Conservation (phyloP, 2,113 vertebrate genomes). For the Semicossyphus pulcher region DNA sequence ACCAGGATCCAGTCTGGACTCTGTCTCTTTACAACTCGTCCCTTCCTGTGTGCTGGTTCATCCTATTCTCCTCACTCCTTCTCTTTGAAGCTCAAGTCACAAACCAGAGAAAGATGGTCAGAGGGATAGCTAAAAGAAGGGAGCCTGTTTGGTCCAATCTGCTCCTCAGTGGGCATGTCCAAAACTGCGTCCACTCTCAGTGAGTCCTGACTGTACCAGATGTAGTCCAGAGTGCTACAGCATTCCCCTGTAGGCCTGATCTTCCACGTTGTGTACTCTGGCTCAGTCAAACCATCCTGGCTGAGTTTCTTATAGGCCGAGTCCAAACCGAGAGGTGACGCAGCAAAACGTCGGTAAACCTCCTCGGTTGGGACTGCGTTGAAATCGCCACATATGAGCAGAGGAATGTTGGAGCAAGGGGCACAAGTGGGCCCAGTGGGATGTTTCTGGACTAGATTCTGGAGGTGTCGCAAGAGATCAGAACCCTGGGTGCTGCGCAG, state of each 20-base stretch:
- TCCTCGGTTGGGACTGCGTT: slow-evolving; percentile 93
- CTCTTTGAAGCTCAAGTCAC: slow-evolving; percentile 93
- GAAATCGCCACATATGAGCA: slow-evolving; percentile 95
- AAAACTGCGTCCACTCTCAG: slow-evolving; percentile 88
- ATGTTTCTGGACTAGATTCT: slow-evolving; percentile 81
- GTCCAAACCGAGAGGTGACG: slow-evolving; percentile 90
- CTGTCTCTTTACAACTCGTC: background rate
- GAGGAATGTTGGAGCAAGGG: slow-evolving; percentile 64
- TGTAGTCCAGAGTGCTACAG: slow-evolving; percentile 95
- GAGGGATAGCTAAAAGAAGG: slow-evolving; percentile 95
- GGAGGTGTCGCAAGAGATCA: slow-evolving; percentile 91
- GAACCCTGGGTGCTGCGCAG: slow-evolving; percentile 93
- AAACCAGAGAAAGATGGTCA: slow-evolving; percentile 95
- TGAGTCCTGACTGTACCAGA: slow-evolving; percentile 91
- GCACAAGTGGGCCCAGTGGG: background rate
- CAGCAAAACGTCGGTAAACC: slow-evolving; percentile 90
- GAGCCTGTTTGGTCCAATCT: slow-evolving; percentile 96
- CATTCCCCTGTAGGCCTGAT: slow-evolving; percentile 93
- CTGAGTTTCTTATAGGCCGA: slow-evolving; percentile 95
- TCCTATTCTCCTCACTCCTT: slow-evolving; percentile 61
- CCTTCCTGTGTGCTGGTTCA: background rate
- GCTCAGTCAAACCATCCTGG: slow-evolving; percentile 87
- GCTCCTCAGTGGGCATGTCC: slow-evolving; percentile 90
- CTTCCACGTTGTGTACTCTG: slow-evolving; percentile 95
- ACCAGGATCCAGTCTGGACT: background rate